Percentiles rank a stretch among this genome's conserved stretches.
These are phyloP conservation scores for Anorthoa munda DNA, from an alignment of 2,888 invertebrate species.

Conservation along the genomic window DNA sequence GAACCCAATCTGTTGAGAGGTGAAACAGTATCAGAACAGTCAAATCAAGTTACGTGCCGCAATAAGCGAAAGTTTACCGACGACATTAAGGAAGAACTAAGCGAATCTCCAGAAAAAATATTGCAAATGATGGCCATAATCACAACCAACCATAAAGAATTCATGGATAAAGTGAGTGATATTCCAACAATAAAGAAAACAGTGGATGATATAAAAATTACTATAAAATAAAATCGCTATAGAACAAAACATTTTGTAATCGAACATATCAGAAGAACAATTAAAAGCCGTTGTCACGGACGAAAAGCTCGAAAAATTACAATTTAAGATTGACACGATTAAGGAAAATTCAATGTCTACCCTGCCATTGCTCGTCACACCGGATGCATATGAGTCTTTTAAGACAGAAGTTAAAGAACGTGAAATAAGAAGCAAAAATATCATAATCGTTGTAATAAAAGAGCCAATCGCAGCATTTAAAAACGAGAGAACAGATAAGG, in stretches of 20 bases:
- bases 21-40: not conserved
- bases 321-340: constrained; percentile 4
- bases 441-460: constrained; percentile 4
- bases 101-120: too few species aligned
- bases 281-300: not conserved
- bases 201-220: not conserved
- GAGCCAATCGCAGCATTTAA: not conserved
- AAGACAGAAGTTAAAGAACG: too few species aligned
- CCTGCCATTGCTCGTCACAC: too few species aligned
- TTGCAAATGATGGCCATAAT: too few species aligned
- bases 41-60: too few species aligned
- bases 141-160: constrained; percentile 5
- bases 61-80: too few species aligned
- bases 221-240: not conserved
- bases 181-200: constrained; percentile 2
- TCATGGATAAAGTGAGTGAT: constrained; percentile 10
- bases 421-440: not conserved
- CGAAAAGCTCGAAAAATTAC: constrained; percentile 1
- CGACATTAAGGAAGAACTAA: too few species aligned
- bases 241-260: constrained; percentile 6
- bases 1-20: not conserved
- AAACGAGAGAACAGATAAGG: not conserved
- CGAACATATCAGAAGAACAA: constrained; percentile 1
- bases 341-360: not conserved
- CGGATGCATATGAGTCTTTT: too few species aligned